Percentiles rank a stretch among this genome's conserved stretches.
These are phyloP conservation scores for Tachycineta bicolor DNA, from an alignment of 2,113 vertebrate species.

Conservation along the genomic window DNA sequence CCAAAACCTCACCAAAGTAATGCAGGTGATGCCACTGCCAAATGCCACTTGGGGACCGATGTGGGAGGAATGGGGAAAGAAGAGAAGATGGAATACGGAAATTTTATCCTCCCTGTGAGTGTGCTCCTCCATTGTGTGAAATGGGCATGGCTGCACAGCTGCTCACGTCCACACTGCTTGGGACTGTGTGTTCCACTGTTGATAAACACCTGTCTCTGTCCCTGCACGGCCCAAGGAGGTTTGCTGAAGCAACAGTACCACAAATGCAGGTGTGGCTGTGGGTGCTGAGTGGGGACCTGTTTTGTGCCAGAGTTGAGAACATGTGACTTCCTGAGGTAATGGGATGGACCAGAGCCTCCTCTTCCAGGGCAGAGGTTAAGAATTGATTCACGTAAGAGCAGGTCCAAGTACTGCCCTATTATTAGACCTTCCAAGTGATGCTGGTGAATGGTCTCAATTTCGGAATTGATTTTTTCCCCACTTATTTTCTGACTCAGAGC, in stretches of 20 bases:
- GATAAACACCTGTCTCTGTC: not conserved
- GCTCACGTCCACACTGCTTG: not conserved
- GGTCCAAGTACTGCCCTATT: not conserved
- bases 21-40: not conserved
- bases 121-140: not conserved
- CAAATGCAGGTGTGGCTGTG: not conserved
- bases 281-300: not conserved
- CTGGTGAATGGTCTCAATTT: not conserved
- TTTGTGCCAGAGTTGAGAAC: not conserved
- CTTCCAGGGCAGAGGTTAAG: not conserved
- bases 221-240: not conserved
- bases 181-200: not conserved
- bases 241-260: not conserved
- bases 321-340: not conserved
- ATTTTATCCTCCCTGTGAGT: not conserved
- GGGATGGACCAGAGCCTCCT: not conserved
- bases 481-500: not conserved
- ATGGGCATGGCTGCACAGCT: not conserved
- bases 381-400: not conserved
- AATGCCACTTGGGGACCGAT: rapidly evolving
- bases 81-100: not conserved
- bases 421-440: not conserved
- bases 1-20: not conserved
- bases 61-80: not conserved
- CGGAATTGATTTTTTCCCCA: not conserved